These are phyloP conservation scores for Sigmodon hispidus DNA, from an alignment of 2,113 vertebrate genomes.

Conservation along the genomic window DNA sequence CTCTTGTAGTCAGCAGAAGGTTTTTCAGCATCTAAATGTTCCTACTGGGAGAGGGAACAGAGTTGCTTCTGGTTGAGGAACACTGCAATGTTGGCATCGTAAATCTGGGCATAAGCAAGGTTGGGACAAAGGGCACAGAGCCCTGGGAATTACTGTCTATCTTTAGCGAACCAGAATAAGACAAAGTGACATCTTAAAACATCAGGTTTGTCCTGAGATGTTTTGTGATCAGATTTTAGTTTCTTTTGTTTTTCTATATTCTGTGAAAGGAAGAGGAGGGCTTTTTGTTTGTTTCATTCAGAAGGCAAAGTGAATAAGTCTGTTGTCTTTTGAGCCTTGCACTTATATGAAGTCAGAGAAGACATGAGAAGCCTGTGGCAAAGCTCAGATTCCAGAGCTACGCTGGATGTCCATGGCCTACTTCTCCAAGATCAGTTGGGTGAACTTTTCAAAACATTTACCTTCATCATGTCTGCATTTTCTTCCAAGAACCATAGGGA, in stretches of 20 bases:
- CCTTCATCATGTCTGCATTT: neutral
- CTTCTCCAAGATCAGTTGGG: neutral
- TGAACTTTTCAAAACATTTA: neutral
- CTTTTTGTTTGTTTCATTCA: neutral
- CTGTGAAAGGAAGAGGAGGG: neutral
- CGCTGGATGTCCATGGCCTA: no score
- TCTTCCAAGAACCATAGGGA: neutral
- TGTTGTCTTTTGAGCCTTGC: neutral
- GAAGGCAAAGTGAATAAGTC: neutral
- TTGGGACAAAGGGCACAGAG: neutral
- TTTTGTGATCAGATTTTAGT: neutral
- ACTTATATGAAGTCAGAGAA: neutral
- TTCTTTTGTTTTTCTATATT: neutral
- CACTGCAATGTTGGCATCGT: neutral
- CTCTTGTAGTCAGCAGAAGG: neutral
- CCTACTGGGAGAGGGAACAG: neutral
- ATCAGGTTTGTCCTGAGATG: neutral
- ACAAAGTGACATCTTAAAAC: neutral
- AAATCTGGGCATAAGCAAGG: neutral
- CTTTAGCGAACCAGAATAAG: neutral
- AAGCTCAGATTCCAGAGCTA: neutral
- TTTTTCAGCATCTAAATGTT: neutral
- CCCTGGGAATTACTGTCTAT: neutral
- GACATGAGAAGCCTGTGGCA: fast-evolving
- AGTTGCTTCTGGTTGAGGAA: neutral